Evolutionary conservation across 2,888 invertebrate genomes (phyloP), one percentile per base, ranked within the genome.

Genomic region (Coenonympha arcania): DNA sequence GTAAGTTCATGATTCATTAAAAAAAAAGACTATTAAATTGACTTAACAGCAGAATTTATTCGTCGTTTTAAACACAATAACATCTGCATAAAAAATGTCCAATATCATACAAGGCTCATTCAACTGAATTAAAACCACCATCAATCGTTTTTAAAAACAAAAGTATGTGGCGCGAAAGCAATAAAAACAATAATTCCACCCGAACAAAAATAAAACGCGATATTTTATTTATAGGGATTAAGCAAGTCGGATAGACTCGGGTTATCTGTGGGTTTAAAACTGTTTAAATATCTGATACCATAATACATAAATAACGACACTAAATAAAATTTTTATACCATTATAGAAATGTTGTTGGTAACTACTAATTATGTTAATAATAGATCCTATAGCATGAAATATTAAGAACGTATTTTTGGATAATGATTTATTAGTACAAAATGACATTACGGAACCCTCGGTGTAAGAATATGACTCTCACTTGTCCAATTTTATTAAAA

Each of bases 151-250:
- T 15, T 30, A 20, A 43, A 33, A 43, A 43, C 36, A 28, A 28
- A 48, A 40, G 37, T 44, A 30, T 33, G 6, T 15, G 43, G 22
- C 22, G n/a, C 31, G 44, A 43, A 40, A 37, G 30, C 37, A 42
- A 41, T 30, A 34, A 53, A 31, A 43, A 26, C 33, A 52, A 46
- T 46, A 52, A 43, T 49, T 43, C 30, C 45, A 24, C 43, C 45
- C 15, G 45, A 33, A 28, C 22, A 34, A 41, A 39, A 37, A 46
- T 20, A 45, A 31, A 24, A 26, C 46, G 30, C 33, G 19, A 48
- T 52, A 46, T 56, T 54, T 56, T 56, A 56, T 56, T 56, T 56
- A 51, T 49, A 20, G 39, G 47, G 56, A 40, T 56, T 54, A 52
- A 47, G 33, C 45, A 51, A 54, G 51, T 52, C 36, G 42, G 37